A percentile compares a stretch with the other conserved stretches of the same genome.
These are phyloP conservation scores for Leptatherina wallacei DNA, from an alignment of 2,797 vertebrate species.

Conservation along the genomic window DNA sequence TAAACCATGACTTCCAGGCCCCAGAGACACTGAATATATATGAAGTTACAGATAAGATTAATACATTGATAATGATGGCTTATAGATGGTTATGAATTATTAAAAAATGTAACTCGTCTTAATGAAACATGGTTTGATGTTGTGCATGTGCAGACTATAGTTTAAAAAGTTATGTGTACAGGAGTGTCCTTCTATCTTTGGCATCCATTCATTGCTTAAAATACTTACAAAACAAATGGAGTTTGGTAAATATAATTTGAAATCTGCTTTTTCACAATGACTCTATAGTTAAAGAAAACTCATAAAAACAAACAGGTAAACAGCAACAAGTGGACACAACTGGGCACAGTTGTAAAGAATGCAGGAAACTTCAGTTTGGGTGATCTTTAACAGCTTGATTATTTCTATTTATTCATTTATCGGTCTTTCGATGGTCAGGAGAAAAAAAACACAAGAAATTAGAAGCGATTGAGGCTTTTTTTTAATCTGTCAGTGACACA, in stretches of 20 bases:
- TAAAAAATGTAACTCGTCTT: background rate
- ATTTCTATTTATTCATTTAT: background rate
- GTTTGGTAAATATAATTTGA: background rate
- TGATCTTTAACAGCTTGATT: constrained; percentile 1
- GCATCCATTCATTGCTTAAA: background rate
- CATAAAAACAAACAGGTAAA: background rate
- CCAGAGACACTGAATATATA: background rate
- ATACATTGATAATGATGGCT: background rate
- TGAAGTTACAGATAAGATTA: background rate
- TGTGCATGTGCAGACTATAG: background rate
- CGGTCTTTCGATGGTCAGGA: background rate
- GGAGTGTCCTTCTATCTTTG: background rate
- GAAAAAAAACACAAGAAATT: background rate
- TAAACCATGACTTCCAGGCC: background rate
- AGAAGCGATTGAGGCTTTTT: background rate
- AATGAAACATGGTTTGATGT: background rate
- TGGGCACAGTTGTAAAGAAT: background rate
- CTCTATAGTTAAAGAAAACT: background rate
- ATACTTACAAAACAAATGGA: background rate
- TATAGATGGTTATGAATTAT: background rate
- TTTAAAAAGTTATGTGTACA: background rate
- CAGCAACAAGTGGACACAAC: background rate
- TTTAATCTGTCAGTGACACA: too few species aligned
- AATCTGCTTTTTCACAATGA: background rate
- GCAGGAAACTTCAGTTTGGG: background rate